Percentiles rank a stretch among this genome's conserved stretches.
phyloP scores from a whole-genome alignment of 2,113 vertebrate genomes.

The Microcebus lehilahytsara region DNA sequence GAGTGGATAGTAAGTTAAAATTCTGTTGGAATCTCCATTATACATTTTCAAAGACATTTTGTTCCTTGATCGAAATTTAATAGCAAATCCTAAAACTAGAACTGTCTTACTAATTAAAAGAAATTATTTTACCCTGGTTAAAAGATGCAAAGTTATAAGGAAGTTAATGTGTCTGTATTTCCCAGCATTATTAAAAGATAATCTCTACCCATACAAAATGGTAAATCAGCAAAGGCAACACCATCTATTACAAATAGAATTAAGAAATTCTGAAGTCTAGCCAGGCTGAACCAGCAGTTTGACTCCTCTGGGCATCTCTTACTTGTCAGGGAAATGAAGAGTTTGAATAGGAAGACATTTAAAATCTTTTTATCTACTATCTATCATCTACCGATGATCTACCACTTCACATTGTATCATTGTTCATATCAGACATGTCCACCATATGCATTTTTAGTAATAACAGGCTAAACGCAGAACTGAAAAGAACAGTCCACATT shows the following conservation, averaged over 20 bases:
- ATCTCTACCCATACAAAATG: background rate
- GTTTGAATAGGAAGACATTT: background rate
- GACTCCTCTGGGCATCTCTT: background rate
- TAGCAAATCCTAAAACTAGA: background rate
- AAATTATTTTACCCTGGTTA: constrained; percentile 40
- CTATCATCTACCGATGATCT: background rate
- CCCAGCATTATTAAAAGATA: background rate
- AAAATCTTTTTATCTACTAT: background rate
- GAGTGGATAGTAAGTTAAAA: constrained; percentile 24
- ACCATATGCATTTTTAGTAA: background rate
- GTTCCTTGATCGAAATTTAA: constrained; percentile 37
- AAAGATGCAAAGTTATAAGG: constrained; percentile 28
- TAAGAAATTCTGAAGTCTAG: background rate
- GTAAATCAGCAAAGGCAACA: background rate
- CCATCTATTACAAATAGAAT: background rate
- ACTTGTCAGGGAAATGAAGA: background rate
- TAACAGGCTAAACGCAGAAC: background rate
- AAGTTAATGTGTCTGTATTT: background rate
- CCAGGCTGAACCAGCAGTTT: background rate
- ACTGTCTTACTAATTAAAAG: background rate
- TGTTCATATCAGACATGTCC: background rate
- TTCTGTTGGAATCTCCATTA: background rate
- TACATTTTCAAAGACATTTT: constrained; percentile 9
- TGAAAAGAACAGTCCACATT: background rate
- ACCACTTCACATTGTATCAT: background rate